Conservation (phyloP, 2,113 vertebrate genomes). For the Manacus vitellinus region DNA sequence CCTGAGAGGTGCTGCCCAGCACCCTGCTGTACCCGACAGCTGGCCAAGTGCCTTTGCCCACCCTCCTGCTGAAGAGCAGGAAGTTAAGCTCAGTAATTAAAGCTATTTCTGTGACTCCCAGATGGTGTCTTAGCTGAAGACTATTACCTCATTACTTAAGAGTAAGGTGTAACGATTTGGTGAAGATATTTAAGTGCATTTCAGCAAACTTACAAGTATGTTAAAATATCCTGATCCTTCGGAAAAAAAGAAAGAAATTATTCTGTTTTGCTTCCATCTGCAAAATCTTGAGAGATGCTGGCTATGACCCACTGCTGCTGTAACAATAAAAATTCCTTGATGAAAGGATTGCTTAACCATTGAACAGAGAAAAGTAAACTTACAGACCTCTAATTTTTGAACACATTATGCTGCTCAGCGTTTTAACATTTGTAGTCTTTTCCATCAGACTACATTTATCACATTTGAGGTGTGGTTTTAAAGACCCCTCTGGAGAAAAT, state of each 20-base stretch:
- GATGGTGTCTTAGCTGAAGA: neutral
- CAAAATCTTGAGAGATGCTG: neutral
- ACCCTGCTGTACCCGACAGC: rapidly evolving
- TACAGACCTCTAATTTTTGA: neutral
- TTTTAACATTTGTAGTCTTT: slow-evolving; percentile 10
- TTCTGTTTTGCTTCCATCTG: neutral
- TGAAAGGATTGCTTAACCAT: neutral
- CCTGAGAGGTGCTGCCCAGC: rapidly evolving
- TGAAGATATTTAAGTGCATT: neutral
- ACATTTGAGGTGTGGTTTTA: slow-evolving; percentile 38
- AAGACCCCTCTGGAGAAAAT: slow-evolving; percentile 55
- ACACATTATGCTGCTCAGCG: neutral
- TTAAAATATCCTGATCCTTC: neutral
- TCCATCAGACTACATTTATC: slow-evolving; percentile 23
- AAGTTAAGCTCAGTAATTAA: neutral
- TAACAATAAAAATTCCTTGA: neutral
- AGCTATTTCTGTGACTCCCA: neutral
- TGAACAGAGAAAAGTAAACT: neutral
- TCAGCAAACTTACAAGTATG: neutral
- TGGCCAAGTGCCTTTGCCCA: neutral
- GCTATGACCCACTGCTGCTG: neutral
- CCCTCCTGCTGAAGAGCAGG: neutral
- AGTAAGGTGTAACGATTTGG: neutral
- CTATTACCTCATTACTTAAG: neutral
- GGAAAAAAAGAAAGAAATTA: rapidly evolving